Evolutionary conservation across 2,888 invertebrate genomes (phyloP), one percentile per base, ranked within the genome.

Genomic region (Crocallis elinguaria): DNA sequence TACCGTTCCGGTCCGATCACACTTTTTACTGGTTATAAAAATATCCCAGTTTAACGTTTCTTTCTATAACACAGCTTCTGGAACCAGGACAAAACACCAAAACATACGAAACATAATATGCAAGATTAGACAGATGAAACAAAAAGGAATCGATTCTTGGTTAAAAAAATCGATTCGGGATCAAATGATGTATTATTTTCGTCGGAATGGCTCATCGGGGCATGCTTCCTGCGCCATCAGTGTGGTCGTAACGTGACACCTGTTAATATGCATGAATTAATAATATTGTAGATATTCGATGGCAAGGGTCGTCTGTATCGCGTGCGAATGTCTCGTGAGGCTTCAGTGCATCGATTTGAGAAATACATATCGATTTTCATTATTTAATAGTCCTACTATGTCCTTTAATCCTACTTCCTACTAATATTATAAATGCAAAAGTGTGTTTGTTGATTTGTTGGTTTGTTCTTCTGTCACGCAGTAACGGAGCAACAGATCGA

Each of bases 231-330:
- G 88, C 86, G 87, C 84, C 85, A 77, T 77, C 77, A 79, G 88
- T 89, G 90, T 89, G 90, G 90, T 90, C 90, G 90, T 79, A 89
- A 91, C 81, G 29, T 64, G 84, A 91, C 80, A 89, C 90, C 84
- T 82, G 83, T 87, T 86, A 84, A 85, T 90, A 88, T 88, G 90
- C 86, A 78, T 88, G 86, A 86, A 87, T 90, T 90, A 86, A 88
- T 89, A 89, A 89, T 82, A 84, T 84, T 86, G 82, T 88, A 84
- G 84, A 88, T 83, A 84, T 86, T 83, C 77, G 79, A 74, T 76
- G 82, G 84, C 79, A 78, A 75, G 83, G 84, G 78, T 76, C 79
- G 69, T 64, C 62, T 62, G 77, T 68, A 80, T 88, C 83, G 89
- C 90, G 87, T 90, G 90, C 90, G 68, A 88, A 89, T 87, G 84